phyloP scores from a whole-genome alignment of 2,888 invertebrate species.

The Isotomurus palustris region DNA sequence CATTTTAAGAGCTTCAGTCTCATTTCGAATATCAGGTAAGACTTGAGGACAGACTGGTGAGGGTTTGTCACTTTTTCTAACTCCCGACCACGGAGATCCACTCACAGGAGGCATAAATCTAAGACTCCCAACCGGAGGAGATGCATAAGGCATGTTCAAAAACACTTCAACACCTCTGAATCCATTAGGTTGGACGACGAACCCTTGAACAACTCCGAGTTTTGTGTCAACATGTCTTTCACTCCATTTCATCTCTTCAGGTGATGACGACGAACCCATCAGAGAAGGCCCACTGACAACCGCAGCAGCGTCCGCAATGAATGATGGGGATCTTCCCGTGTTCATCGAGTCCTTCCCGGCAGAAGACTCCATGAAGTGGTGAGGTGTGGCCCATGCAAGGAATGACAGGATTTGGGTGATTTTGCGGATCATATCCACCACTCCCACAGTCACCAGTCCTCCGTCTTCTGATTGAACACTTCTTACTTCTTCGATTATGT shows the following conservation, averaged over 20 bases:
- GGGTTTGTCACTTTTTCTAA: slow-evolving; percentile 74
- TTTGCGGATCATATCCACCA: slow-evolving; percentile 20
- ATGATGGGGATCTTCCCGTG: not conserved
- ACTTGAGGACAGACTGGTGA: slow-evolving; percentile 90
- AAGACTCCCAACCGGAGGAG: slow-evolving; percentile 79
- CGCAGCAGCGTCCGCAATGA: not conserved
- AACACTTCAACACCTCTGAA: slow-evolving; percentile 32
- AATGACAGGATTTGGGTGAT: slow-evolving; percentile 18
- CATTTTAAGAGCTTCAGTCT: slow-evolving; percentile 71
- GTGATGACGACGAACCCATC: not conserved
- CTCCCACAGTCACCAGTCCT: not conserved
- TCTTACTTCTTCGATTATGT: not conserved
- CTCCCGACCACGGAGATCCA: slow-evolving; percentile 81
- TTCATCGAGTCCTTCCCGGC: not conserved
- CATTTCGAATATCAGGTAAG: slow-evolving; percentile 70
- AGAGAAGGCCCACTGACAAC: too few species aligned
- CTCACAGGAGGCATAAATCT: slow-evolving; percentile 95
- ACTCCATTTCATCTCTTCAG: slow-evolving; percentile 17
- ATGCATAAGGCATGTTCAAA: slow-evolving; percentile 75
- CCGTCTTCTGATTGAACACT: not conserved
- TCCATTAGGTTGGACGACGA: slow-evolving; percentile 30
- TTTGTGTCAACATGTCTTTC: slow-evolving; percentile 32
- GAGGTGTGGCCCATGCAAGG: not conserved
- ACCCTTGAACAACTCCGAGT: slow-evolving; percentile 31
- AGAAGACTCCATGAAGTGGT: not conserved